Evolutionary conservation across 2,888 invertebrate species (phyloP).

Genomic region (Tetragonula carbonaria): DNA sequence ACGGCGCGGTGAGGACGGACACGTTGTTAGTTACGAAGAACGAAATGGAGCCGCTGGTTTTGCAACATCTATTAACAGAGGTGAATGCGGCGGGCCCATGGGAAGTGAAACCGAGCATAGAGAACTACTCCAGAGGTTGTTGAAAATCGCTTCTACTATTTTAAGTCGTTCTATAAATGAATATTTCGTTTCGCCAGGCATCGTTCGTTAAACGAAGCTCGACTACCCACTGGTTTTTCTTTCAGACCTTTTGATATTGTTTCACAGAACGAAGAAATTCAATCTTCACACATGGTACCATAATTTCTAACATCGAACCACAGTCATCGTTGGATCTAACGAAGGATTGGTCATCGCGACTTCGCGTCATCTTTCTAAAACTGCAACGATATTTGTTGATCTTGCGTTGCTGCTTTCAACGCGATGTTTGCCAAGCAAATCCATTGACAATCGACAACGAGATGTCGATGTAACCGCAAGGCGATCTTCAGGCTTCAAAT

Average conservation of each 20-base stretch:
- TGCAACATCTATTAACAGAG: not conserved
- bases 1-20: constrained; percentile 4
- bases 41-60: not conserved
- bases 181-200: not conserved
- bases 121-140: not conserved
- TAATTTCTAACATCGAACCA: not conserved
- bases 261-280: not conserved
- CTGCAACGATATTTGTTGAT: not conserved
- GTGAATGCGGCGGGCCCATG: no score
- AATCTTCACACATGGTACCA: not conserved
- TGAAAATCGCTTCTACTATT: not conserved
- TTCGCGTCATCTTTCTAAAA: not conserved
- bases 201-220: not conserved
- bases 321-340: not conserved
- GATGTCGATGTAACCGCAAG: not conserved
- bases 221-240: not conserved
- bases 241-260: not conserved
- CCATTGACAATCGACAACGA: not conserved
- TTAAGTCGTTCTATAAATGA: not conserved
- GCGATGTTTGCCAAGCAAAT: constrained; percentile 1
- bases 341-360: not conserved
- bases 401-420: not conserved
- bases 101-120: not conserved
- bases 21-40: not conserved
- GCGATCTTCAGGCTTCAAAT: not conserved